Base-by-base conservation (phyloP, 2,888 invertebrate species). In the Drosophila neotestacea region DNA sequence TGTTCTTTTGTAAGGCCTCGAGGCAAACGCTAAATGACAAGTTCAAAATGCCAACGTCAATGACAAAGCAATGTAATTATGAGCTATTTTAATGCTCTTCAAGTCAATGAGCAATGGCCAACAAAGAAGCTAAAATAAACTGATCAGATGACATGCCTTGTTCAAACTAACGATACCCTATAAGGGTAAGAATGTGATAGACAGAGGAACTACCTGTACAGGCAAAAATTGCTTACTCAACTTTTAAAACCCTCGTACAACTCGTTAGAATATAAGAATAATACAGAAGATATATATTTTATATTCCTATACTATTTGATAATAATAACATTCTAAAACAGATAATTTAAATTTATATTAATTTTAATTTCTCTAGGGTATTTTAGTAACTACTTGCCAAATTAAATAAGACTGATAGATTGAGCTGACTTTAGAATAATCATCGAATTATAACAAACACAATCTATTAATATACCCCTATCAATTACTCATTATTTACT, bases 31-130 rank as follows among this genome's bases (percentile, higher is more conserved):
- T 67, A 80, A 86, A 86, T 88, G 84, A 83, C 84, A 77, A 88
- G 83, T 83, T 76, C 88, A 82, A 60, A 77, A 72, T 71, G 81
- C 51, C 77, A 80, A 68, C 73, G 47, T 80, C 73, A 68, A 56
- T 64, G 64, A 55, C 72, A 77, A 54, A 68, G 64, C 62, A 77
- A 82, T 83, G 73, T 86, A 83, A 83, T 83, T 88, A 83, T 88
- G 87, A 80, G 73, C 69, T 62, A 73, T 77, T 86, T 86, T 77
- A 88, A 83, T 88, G 88, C 86, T 73, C 84, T 83, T 82, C 83
- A 88, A 75, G 72, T 75, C 73, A 72, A 73, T 58, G 56, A 42
- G 39, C 52, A 58, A 47, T 41, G 30, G 7, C 13, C 56, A 56
- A 52, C 46, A 76, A 58, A 74, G 58, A 62, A 44, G 59, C 48